These are phyloP conservation scores for Maniola jurtina DNA, from an alignment of 1,140 invertebrate species.

Conservation along the genomic window DNA sequence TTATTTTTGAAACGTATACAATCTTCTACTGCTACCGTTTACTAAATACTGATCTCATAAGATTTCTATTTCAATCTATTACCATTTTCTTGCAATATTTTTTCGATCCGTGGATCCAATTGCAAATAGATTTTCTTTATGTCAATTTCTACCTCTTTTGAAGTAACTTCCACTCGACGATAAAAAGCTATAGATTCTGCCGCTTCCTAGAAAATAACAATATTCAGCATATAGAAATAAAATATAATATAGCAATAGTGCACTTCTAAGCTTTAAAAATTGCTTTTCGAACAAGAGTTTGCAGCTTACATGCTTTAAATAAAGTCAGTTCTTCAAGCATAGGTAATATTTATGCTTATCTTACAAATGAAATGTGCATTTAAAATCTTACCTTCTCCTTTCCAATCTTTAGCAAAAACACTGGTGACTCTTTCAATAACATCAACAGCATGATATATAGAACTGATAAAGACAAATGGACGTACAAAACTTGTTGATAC, in stretches of 20 bases:
- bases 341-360: too few species aligned
- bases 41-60: neutral
- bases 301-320: too few species aligned
- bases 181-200: conserved; percentile 61
- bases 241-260: too few species aligned
- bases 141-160: conserved; percentile 57
- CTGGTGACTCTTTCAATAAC: conserved; percentile 58
- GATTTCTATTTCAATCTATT: conserved; percentile 4
- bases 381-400: conserved; percentile 51
- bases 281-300: too few species aligned
- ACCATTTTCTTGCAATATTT: conserved; percentile 46
- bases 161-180: conserved; percentile 37
- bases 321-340: too few species aligned
- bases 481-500: conserved; percentile 50
- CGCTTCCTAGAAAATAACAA: conserved; percentile 50
- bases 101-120: conserved; percentile 52
- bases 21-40: too few species aligned
- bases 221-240: too few species aligned
- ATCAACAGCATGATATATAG: conserved; percentile 51
- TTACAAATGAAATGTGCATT: neutral
- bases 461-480: conserved; percentile 47
- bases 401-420: conserved; percentile 51
- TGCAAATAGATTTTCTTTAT: conserved; percentile 56
- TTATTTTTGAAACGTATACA: too few species aligned
- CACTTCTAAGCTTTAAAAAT: too few species aligned